phyloP scores from a whole-genome alignment of 2,888 invertebrate species.

The Siphonodentalium dalli region DNA sequence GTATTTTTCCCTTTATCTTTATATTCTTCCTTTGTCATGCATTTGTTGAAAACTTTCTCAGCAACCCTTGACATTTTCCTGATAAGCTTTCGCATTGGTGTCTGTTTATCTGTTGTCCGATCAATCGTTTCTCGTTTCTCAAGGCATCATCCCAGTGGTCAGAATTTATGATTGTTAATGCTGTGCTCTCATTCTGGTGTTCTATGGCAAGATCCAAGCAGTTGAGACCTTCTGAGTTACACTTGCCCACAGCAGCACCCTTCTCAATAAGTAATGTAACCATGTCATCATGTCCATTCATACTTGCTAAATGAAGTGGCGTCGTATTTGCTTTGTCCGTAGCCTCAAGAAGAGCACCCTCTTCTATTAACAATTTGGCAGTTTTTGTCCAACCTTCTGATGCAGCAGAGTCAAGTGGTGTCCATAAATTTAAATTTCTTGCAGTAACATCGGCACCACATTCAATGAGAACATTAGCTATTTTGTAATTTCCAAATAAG shows the following conservation, averaged over 20 bases:
- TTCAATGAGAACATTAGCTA: constrained; percentile 60
- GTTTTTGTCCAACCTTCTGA: constrained; percentile 63
- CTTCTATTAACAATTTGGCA: constrained; percentile 59
- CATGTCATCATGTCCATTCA: constrained; percentile 62
- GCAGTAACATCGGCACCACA: constrained; percentile 66
- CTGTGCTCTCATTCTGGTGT: constrained; percentile 63
- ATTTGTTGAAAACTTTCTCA: constrained; percentile 58
- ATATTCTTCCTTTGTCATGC: too few species aligned
- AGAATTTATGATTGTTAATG: constrained; percentile 63
- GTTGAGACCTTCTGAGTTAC: constrained; percentile 62
- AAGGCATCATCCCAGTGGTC: constrained; percentile 65
- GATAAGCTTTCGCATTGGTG: constrained; percentile 68
- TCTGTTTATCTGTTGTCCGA: constrained; percentile 55
- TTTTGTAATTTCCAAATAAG: constrained; percentile 63
- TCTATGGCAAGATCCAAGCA: constrained; percentile 66
- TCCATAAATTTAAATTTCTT: constrained; percentile 66
- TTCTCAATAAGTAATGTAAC: constrained; percentile 62
- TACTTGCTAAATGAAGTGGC: constrained; percentile 66
- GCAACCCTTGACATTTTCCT: constrained; percentile 67
- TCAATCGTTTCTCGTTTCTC: constrained; percentile 61
- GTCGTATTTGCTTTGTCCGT: constrained; percentile 66
- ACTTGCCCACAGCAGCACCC: constrained; percentile 60
- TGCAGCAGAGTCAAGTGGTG: constrained; percentile 67
- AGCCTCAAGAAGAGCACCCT: constrained; percentile 66
- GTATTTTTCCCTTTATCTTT: constrained; percentile 50